A percentile compares a stretch with the other conserved stretches of the same genome.
Conservation (phyloP, 2,113 vertebrate species). For the Porphyrio hochstetteri region DNA sequence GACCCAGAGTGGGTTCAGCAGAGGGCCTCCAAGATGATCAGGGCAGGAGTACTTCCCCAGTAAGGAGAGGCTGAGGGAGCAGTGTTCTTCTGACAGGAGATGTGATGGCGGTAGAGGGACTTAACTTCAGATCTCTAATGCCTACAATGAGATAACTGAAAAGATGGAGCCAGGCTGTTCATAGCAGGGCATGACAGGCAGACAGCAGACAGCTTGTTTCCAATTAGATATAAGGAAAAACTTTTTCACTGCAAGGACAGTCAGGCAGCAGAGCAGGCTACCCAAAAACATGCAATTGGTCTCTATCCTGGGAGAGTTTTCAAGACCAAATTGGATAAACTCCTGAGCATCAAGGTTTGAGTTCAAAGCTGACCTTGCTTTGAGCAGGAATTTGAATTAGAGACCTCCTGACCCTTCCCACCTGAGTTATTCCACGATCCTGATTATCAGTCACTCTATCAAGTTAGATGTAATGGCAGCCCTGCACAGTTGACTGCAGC, state of each 20-base stretch:
- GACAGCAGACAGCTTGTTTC: not conserved
- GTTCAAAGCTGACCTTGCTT: not conserved
- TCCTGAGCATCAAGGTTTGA: accelerated
- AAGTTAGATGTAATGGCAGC: not conserved
- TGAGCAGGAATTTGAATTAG: not conserved
- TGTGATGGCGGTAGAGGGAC: not conserved
- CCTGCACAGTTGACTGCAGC: not conserved
- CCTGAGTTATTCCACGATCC: not conserved
- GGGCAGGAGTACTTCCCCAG: not conserved
- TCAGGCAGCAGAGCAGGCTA: not conserved
- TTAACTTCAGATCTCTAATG: not conserved
- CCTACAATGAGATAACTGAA: not conserved
- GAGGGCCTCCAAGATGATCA: not conserved
- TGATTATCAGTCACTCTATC: not conserved
- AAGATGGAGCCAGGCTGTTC: not conserved
- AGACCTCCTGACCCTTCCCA: not conserved
- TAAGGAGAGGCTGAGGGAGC: not conserved
- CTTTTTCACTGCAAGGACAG: not conserved
- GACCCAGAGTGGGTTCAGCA: not conserved
- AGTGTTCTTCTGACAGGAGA: not conserved
- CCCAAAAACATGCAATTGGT: not conserved
- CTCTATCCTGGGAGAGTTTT: not conserved
- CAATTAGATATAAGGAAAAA: not conserved
- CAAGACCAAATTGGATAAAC: not conserved
- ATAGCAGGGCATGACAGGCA: not conserved